Conservation (phyloP, 2,113 vertebrate genomes). For the Camelus bactrianus region DNA sequence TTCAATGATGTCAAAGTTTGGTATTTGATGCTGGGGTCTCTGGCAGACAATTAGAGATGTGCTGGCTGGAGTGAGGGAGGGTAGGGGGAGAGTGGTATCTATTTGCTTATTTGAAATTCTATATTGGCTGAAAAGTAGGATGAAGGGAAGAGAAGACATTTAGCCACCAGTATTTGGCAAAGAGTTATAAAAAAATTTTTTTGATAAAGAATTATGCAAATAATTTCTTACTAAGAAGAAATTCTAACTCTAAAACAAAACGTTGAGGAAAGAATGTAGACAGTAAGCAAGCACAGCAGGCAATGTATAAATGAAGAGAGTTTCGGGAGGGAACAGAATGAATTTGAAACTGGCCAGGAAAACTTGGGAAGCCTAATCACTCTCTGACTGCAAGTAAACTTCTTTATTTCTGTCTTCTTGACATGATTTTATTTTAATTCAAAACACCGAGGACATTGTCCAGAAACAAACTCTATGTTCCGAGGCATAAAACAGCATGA, state of each 20-base stretch:
- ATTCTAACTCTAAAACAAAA: background rate
- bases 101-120: background rate
- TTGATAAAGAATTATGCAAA: background rate
- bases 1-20: background rate
- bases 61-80: background rate
- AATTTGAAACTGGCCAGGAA: background rate
- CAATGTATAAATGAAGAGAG: slow-evolving; percentile 27
- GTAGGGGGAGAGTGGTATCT: too few species aligned
- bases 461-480: background rate
- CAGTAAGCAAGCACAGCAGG: slow-evolving; percentile 62
- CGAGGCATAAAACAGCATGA: background rate
- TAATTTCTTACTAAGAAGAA: slow-evolving; percentile 13
- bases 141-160: background rate
- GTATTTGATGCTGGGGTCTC: background rate
- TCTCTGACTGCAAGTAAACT: background rate
- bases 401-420: background rate
- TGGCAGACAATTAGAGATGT: background rate
- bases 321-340: background rate
- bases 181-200: background rate
- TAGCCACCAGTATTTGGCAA: background rate
- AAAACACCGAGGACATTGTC: background rate
- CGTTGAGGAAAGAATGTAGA: background rate
- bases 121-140: background rate
- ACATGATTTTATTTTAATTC: slow-evolving; percentile 13
- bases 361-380: background rate